phyloP scores from a whole-genome alignment of 2,113 vertebrate genomes.

The Aphyosemion australe region DNA sequence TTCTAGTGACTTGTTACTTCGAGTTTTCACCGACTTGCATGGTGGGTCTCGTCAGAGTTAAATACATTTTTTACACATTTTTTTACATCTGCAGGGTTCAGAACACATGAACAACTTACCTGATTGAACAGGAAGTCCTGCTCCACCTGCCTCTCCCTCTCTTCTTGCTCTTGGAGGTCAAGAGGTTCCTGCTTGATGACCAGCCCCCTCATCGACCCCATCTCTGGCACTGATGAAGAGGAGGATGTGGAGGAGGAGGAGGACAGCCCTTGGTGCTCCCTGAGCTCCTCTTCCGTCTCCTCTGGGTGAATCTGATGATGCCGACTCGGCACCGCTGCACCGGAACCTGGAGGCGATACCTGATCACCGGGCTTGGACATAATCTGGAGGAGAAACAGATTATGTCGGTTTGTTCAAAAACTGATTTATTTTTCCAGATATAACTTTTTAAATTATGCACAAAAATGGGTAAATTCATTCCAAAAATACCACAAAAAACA shows the following conservation, averaged over 20 bases:
- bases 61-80: no score
- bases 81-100: not conserved
- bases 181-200: constrained; percentile 90
- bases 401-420: no score
- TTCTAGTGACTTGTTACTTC: not conserved
- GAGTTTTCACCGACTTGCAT: not conserved
- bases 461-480: not conserved
- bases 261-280: constrained; percentile 89
- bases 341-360: constrained; percentile 62
- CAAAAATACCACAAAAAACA: constrained; percentile 43
- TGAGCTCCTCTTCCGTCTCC: constrained; percentile 93
- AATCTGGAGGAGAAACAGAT: constrained; percentile 74
- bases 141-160: constrained; percentile 79
- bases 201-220: constrained; percentile 56
- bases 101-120: constrained; percentile 63
- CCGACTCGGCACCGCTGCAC: constrained; percentile 70
- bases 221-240: constrained; percentile 51
- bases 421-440: no score
- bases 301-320: constrained; percentile 95
- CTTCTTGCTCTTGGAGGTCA: constrained; percentile 89
- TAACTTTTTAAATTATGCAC: no score
- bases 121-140: constrained; percentile 91
- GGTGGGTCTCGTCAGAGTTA: not conserved
- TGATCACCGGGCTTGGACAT: constrained; percentile 87
- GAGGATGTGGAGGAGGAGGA: constrained; percentile 70